These are phyloP conservation scores for Nasonia longicornis DNA, from an alignment of 1,140 invertebrate genomes.

Conservation along the genomic window DNA sequence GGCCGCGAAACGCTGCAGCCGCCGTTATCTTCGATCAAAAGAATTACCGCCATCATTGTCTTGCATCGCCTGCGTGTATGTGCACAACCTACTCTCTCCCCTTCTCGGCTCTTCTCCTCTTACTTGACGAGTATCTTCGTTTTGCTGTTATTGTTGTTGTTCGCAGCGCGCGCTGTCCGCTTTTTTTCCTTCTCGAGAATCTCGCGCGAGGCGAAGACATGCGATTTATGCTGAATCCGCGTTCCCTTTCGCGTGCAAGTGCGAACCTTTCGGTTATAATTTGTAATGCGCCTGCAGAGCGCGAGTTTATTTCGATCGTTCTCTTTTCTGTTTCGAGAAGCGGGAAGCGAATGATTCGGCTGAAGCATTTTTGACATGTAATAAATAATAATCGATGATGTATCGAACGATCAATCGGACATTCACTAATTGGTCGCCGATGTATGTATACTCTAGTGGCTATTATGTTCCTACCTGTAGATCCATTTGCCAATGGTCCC, in stretches of 20 bases:
- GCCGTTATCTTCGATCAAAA: constrained; percentile 45
- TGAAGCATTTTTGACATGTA: not conserved
- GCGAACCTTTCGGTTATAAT: constrained; percentile 15
- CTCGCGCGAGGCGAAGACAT: not conserved
- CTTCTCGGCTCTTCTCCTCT: constrained; percentile 9
- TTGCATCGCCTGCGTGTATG: constrained; percentile 31
- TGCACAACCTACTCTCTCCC: not conserved
- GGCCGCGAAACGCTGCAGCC: constrained; percentile 13
- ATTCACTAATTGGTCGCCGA: not conserved
- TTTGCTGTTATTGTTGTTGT: constrained; percentile 18
- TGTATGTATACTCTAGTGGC: not conserved
- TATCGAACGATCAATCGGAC: too few species aligned
- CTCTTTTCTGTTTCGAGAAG: not conserved
- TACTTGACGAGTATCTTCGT: constrained; percentile 5
- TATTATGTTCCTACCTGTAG: constrained; percentile 22
- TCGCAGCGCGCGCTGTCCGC: not conserved
- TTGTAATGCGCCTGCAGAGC: not conserved
- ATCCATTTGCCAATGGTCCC: not conserved
- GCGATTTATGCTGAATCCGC: constrained; percentile 36
- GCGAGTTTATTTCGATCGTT: not conserved
- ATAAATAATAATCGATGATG: not conserved
- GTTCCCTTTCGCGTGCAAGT: not conserved
- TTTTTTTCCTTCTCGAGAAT: not conserved
- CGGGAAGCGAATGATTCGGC: not conserved
- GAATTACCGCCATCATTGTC: constrained; percentile 46